Evolutionary conservation across 2,113 vertebrate genomes (phyloP), one percentile per base, ranked within the genome.

Genomic region (Hemichromis elongatus): DNA sequence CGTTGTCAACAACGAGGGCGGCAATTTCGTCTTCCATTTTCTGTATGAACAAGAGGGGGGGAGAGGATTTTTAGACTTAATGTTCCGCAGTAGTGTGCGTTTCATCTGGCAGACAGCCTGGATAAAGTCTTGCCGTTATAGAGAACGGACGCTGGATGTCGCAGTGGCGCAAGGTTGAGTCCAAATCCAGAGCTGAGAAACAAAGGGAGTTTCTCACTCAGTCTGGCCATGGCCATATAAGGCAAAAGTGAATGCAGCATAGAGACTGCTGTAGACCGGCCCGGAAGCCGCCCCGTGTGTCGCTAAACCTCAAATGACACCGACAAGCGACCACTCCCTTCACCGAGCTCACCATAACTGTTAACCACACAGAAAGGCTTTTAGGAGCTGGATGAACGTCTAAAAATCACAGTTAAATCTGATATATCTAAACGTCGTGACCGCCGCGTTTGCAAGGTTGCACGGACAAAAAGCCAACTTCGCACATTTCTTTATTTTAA

Each of bases 161-260:
- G 97, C 97, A 96, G 73, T 91, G 80, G 93, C 83, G 92, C 88
- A 85, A 57, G 59, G 45, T 80, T 33, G 42, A 59, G 30, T 50
- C 26, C 33, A 86, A 83, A 89, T 30, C 89, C 90, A 91, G 85
- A 77, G 88, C 85, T 81, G 82, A 28, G 92, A 96, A 95, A 98
- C 97, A 98, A 98, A 97, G 97, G 95, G 96, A 94, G 96, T 92
- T 95, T 95, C 88, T 93, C 42, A 91, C 85, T 84, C 28, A 80
- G 92, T 88, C 90, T 92, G 90, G 83, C 89, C 93, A 96, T 98
- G 96, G 93, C 98, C 97, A 98, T 98, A 98, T 98, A 98, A 97
- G 98, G 98, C 92, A 97, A 98, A 95, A 92, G 95, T 86, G 90
- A 81, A 94, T 92, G 91, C 85, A 92, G 92, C 88, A 88, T 88